Conservation (phyloP, 2,797 vertebrate species). For the Thripadectes ignobilis region DNA sequence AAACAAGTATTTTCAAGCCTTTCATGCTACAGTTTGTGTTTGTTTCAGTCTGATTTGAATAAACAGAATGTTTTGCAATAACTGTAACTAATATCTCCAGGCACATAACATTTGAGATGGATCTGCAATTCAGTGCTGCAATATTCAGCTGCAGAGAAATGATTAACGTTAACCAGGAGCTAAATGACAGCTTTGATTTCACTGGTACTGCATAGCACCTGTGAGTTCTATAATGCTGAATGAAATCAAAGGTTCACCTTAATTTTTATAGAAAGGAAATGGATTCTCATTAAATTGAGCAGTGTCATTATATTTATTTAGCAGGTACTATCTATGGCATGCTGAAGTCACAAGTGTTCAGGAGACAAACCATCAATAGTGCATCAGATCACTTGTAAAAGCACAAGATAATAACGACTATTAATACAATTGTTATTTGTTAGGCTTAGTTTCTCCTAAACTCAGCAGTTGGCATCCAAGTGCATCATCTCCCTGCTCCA, state of each 20-base stretch:
- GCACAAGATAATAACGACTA: neutral
- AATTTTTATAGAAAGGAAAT: neutral
- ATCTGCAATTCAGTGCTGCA: neutral
- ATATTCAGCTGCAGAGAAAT: neutral
- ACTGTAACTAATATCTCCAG: constrained; percentile 5
- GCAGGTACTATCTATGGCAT: neutral
- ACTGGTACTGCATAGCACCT: neutral
- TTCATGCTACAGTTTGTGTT: neutral
- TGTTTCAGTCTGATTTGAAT: constrained; percentile 27
- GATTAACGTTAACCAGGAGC: neutral
- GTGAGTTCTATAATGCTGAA: neutral
- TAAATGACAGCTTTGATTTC: constrained; percentile 23
- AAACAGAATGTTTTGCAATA: constrained; percentile 33
- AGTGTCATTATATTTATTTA: constrained; percentile 14
- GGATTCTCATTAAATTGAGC: neutral
- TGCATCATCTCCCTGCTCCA: neutral
- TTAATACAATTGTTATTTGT: neutral
- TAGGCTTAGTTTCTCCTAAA: neutral
- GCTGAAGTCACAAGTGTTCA: neutral
- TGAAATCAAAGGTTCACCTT: neutral
- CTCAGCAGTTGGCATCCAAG: neutral
- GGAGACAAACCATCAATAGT: neutral
- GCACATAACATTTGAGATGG: neutral
- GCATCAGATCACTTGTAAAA: neutral
- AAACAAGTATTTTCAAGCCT: constrained; percentile 33